Conservation (phyloP, 1,140 invertebrate genomes). For the Drosophila grimshawi region DNA sequence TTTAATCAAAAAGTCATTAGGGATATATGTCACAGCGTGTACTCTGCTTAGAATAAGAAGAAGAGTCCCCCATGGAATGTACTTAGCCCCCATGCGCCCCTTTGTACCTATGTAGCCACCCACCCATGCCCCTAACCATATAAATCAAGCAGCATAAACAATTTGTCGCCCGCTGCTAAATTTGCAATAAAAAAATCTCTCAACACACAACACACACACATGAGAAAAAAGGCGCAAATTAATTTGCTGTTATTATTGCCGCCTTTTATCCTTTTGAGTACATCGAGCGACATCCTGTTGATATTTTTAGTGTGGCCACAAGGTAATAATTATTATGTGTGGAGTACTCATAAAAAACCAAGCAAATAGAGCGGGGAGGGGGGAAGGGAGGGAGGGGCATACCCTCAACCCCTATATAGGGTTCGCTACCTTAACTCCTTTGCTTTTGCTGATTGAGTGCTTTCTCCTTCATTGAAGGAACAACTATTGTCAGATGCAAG, state of each 20-base stretch:
- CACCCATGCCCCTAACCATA: background rate
- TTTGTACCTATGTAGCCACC: background rate
- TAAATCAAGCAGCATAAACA: slow-evolving; percentile 77
- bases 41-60: slow-evolving; percentile 2
- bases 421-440: slow-evolving; percentile 1
- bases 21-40: slow-evolving; percentile 61
- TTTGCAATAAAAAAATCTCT: slow-evolving; percentile 76
- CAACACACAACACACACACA: slow-evolving; percentile 22
- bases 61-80: background rate
- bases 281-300: slow-evolving; percentile 52
- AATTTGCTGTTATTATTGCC: slow-evolving; percentile 63
- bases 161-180: slow-evolving; percentile 71
- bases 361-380: slow-evolving; percentile 15
- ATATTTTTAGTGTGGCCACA: slow-evolving; percentile 62
- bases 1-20: slow-evolving; percentile 76
- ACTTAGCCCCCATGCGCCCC: too few species aligned
- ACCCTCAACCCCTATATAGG: slow-evolving; percentile 27
- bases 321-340: slow-evolving; percentile 57
- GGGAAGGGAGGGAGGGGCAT: background rate
- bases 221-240: slow-evolving; percentile 50
- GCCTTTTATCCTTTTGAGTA: slow-evolving; percentile 53
- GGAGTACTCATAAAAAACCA: slow-evolving; percentile 14
- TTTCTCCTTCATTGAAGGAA: slow-evolving; percentile 12
- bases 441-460: slow-evolving; percentile 55
- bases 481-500: background rate